These are phyloP conservation scores for Spermophilus dauricus DNA, from an alignment of 2,113 vertebrate genomes.

Conservation along the genomic window DNA sequence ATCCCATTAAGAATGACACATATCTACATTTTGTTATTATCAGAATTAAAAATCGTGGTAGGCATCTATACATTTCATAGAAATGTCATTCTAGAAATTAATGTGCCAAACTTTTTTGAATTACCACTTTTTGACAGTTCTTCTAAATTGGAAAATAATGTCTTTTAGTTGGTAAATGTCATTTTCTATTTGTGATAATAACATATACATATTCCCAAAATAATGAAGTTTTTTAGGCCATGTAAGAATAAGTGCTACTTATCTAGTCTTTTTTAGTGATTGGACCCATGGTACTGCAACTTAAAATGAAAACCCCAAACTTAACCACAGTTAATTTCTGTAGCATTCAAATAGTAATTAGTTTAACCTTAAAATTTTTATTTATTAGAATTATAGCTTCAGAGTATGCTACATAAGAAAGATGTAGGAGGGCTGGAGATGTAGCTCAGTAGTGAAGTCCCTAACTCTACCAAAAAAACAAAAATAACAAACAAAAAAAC, in stretches of 20 bases:
- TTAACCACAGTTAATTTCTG: not conserved
- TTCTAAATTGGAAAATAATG: conserved; percentile 23
- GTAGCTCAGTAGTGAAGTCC: no score
- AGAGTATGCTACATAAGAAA: not conserved
- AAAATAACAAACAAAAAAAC: no score
- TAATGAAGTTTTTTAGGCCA: not conserved
- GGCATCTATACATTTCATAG: conserved; percentile 7
- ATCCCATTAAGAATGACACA: conserved; percentile 57
- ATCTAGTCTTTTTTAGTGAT: conserved; percentile 11
- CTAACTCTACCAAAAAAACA: no score
- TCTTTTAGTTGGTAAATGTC: conserved; percentile 33
- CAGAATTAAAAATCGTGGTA: conserved; percentile 4
- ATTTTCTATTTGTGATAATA: not conserved
- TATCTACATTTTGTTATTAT: conserved; percentile 35
- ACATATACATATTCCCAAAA: not conserved
- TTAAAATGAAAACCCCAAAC: not conserved
- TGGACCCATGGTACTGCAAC: not conserved
- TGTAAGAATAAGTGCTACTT: not conserved
- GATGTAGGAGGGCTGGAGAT: not conserved
- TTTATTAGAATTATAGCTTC: conserved; percentile 24
- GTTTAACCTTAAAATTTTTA: not conserved
- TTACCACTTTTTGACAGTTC: conserved; percentile 21
- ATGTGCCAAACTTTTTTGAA: not conserved
- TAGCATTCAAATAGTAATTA: not conserved
- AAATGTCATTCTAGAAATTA: conserved; percentile 35